Evolutionary conservation across 2,888 invertebrate species (phyloP), one percentile per base, ranked within the genome.

Genomic region (Tetrapedia diversipes): DNA sequence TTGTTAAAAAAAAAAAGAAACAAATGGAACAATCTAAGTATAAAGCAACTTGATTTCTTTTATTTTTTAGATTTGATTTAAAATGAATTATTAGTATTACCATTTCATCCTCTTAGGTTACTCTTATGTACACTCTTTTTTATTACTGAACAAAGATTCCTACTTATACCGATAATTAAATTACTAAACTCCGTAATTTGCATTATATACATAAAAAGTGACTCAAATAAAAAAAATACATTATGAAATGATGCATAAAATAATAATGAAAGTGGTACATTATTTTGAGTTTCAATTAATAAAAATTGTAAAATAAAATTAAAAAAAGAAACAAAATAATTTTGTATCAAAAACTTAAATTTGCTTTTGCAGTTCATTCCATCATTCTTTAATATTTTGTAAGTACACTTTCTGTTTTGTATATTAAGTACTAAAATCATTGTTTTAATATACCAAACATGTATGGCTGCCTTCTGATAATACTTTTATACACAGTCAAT

Each of bases 391-490:
- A 67, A 47, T 77, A 14, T 32, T 61, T 32, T 67, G 83, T 86
- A 88, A 88, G 85, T 88, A 89, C 86, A 85, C 81, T 85, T 86
- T 77, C 81, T 79, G 70, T 83, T 82, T 82, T 57, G 60, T 81
- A 82, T 77, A 84, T 84, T 88, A 89, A 88, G 86, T 88, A 88
- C 87, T 88, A 80, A 34, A 77, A 80, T 68, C 84, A 86, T 82
- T 77, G 57, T 74, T 76, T 57, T 74, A 85, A 89, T 86, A 86
- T 84, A 81, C 83, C 59, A 54, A 78, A 83, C 80, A 80, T n/a
- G n/a, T 74, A 87, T 80, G 83, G 83, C 83, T 86, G 81, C 82
- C 77, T 84, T 81, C 78, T 68, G 75, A 79, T 83, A 87, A 86
- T 87, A 84, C 82, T 84, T 84, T 77, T 82, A 83, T 74, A 68